phyloP scores from a whole-genome alignment of 2,113 vertebrate species.

The Andinoacara biseriatus region DNA sequence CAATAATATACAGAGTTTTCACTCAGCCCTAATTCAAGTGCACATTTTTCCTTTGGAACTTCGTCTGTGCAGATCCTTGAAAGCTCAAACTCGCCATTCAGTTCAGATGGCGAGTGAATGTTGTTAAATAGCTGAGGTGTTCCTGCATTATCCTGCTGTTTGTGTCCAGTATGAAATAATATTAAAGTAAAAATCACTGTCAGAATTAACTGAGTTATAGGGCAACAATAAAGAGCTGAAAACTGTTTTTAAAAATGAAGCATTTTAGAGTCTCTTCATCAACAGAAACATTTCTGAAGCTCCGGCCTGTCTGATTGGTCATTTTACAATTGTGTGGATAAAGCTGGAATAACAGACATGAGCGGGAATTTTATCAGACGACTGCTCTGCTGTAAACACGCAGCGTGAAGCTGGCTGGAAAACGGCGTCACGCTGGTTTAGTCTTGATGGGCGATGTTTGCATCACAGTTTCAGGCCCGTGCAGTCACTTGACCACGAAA shows the following conservation, averaged over 20 bases:
- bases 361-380: not conserved
- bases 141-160: not conserved
- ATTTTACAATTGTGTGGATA: not conserved
- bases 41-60: too few relatives aligned
- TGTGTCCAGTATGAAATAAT: not conserved
- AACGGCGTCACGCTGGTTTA: not conserved
- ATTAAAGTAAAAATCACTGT: not conserved
- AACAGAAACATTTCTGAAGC: not conserved
- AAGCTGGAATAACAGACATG: not conserved
- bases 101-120: accelerated
- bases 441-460: too few relatives aligned
- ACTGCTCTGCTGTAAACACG: too few relatives aligned
- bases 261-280: too few relatives aligned
- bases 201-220: not conserved
- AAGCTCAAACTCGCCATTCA: not conserved
- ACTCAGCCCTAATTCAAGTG: too few relatives aligned
- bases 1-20: too few relatives aligned
- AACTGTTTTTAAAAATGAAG: too few relatives aligned
- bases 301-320: not conserved
- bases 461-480: accelerated
- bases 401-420: not conserved
- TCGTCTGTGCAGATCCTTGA: too few relatives aligned
- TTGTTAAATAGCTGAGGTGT: not conserved
- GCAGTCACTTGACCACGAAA: not conserved
- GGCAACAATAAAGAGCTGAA: too few relatives aligned